Evolutionary conservation across 2,113 vertebrate genomes (phyloP), one percentile per base, ranked within the genome.

Genomic region (Baryphthengus martii): DNA sequence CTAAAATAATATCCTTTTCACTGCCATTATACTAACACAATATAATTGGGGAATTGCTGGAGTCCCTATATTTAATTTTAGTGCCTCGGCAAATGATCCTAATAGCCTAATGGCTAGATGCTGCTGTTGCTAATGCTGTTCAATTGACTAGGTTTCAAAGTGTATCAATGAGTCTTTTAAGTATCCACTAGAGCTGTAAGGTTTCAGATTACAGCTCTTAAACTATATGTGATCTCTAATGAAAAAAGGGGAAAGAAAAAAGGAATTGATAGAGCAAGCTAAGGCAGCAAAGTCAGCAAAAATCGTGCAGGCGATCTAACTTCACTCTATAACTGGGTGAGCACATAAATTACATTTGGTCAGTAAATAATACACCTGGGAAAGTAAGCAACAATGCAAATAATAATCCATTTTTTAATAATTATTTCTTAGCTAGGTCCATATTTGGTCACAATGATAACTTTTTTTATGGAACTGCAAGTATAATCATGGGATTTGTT

Each of bases 341-440:
- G 68, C 78, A 95, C 92, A 96, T 94, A 97, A 96, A 96, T 98
- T 97, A 95, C 89, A 77, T 68, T 94, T 73, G 70, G 58, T 89
- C 47, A 82, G 91, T 90, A 97, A 97, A 96, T 95, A 94, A 95
- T 85, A 89, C 94, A 96, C 88, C 55, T 93, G 93, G 93, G 93
- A 96, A 96, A 73, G 73, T 91, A 96, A 97, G 49, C 77, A 97
- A 90, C 88, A 97, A 92, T 83, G 89, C 85, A 97, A 97, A 97
- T 91, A 98, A 89, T 93, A 98, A 97, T 93, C 95, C 45, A 96
- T 97, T 97, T 97, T 97, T 97, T 93, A 82, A 93, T 97, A 97
- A 98, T 97, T 96, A 98, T 97, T 95, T 85, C 80, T 96, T 92
- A 97, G 91, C 87, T 95, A 84, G 89, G 93, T 81, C 89, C 95